Percentiles rank a stretch among this genome's conserved stretches.
Evolutionary conservation across 1,140 invertebrate species (phyloP).

Genomic region (Ceratitis capitata): DNA sequence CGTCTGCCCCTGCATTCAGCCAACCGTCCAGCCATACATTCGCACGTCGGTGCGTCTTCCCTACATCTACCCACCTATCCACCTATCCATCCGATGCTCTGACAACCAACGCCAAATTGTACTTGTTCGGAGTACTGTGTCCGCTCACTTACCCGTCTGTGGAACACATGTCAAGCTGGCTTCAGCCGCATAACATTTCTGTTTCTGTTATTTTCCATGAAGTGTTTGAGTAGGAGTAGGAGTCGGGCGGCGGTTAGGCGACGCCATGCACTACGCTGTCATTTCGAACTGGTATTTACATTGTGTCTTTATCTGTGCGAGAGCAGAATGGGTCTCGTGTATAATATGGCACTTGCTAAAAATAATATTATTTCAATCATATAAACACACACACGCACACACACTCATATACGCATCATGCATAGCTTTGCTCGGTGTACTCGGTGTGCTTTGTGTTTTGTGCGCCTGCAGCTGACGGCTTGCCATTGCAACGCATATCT

Average conservation of each 20-base stretch:
- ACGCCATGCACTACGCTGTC: background rate
- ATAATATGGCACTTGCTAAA: constrained; percentile 8
- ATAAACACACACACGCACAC: background rate
- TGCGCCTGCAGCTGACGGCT: constrained; percentile 3
- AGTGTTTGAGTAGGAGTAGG: background rate
- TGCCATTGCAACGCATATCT: constrained; percentile 15
- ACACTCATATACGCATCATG: background rate
- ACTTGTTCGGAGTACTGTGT: background rate
- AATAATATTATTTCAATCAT: constrained; percentile 27
- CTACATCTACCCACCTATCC: background rate
- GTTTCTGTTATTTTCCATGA: too few relatives aligned
- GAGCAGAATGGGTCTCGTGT: background rate
- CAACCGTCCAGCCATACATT: background rate
- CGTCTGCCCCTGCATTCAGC: too few relatives aligned
- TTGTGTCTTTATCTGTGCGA: background rate
- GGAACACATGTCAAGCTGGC: background rate
- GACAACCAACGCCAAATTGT: background rate
- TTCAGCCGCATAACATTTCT: background rate
- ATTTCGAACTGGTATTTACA: constrained; percentile 31
- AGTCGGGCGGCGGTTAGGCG: background rate
- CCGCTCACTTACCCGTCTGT: background rate
- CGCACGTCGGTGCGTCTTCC: background rate
- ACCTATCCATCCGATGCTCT: background rate
- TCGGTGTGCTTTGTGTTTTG: background rate
- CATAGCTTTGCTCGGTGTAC: background rate